Evolutionary conservation across 2,797 vertebrate species (phyloP).

Genomic region (Toxotes lorentzi): DNA sequence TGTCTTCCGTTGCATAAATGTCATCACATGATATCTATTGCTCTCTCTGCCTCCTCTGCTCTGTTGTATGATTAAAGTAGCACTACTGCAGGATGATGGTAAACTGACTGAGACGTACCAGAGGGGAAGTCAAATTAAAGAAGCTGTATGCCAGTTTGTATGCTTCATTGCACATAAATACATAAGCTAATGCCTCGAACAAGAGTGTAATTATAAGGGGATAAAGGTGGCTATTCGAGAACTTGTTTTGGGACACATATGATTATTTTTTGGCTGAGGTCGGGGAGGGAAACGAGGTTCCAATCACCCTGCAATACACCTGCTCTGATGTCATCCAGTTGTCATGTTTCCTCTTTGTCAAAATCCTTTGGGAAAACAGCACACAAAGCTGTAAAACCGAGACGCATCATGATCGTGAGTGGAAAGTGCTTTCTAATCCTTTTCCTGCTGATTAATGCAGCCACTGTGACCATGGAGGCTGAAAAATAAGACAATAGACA

Average conservation of each 20-base stretch:
- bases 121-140: slow-evolving; percentile 51
- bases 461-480: slow-evolving; percentile 43
- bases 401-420: slow-evolving; percentile 54
- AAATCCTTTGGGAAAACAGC: slow-evolving; percentile 50
- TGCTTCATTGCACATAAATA: slow-evolving; percentile 37
- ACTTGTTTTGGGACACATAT: slow-evolving; percentile 67
- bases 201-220: slow-evolving; percentile 64
- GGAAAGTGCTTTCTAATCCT: slow-evolving; percentile 64
- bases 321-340: slow-evolving; percentile 76
- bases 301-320: slow-evolving; percentile 63
- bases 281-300: slow-evolving; percentile 56
- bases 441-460: slow-evolving; percentile 66
- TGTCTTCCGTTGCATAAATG: slow-evolving; percentile 68
- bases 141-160: slow-evolving; percentile 29
- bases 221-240: slow-evolving; percentile 60
- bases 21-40: slow-evolving; percentile 70
- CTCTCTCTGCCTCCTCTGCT: slow-evolving; percentile 45
- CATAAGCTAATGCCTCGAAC: slow-evolving; percentile 58
- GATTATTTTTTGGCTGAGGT: slow-evolving; percentile 67
- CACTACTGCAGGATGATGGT: slow-evolving; percentile 50
- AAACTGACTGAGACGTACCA: slow-evolving; percentile 55
- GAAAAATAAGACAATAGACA: slow-evolving; percentile 68
- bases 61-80: slow-evolving; percentile 69
- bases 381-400: slow-evolving; percentile 43
- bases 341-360: slow-evolving; percentile 64